Percentiles rank a stretch among this genome's conserved stretches.
phyloP scores from a whole-genome alignment of 2,113 vertebrate genomes.

The Trogon surrucura region DNA sequence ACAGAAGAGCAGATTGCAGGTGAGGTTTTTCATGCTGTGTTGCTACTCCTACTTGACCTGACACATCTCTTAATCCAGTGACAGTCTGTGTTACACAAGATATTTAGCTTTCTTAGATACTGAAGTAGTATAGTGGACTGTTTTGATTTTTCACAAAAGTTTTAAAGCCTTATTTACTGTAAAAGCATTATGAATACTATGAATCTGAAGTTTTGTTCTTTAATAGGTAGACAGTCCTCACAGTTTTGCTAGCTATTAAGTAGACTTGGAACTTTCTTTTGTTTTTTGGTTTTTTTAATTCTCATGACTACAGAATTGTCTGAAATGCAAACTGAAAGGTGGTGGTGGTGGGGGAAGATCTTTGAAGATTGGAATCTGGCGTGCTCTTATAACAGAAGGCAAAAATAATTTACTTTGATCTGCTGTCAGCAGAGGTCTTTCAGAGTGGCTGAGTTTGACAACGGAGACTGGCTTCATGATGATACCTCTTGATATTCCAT shows the following conservation, averaged over 20 bases:
- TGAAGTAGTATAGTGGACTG: background rate
- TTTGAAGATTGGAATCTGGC: background rate
- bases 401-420: background rate
- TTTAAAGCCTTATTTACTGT: background rate
- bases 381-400: background rate
- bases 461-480: background rate
- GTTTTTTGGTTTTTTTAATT: background rate
- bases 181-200: background rate
- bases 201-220: background rate
- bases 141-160: background rate
- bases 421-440: background rate
- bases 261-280: background rate
- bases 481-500: background rate
- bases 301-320: background rate
- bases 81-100: conserved; percentile 33
- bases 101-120: conserved; percentile 10
- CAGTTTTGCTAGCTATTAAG: background rate
- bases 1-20: conserved; percentile 99
- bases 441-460: background rate
- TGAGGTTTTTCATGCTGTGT: conserved; percentile 75
- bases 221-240: background rate
- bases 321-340: background rate
- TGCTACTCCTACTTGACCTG: conserved; percentile 16
- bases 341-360: accelerated
- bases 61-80: conserved; percentile 21